Evolutionary conservation across 2,113 vertebrate species (phyloP).

Genomic region (Axis porcinus): DNA sequence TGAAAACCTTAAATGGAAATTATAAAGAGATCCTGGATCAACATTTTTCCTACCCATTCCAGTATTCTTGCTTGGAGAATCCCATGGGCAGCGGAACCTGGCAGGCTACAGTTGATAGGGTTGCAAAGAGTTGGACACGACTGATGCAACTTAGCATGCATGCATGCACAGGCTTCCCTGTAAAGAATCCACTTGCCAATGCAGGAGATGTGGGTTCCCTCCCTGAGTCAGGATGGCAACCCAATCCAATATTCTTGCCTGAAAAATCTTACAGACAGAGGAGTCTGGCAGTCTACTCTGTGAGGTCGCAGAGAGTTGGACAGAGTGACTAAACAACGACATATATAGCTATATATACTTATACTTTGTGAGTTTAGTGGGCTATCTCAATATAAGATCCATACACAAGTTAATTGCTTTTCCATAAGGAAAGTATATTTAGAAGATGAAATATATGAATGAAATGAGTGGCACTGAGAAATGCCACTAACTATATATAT

Average conservation of each 20-base stretch:
- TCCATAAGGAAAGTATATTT: background rate
- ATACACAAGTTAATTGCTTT: background rate
- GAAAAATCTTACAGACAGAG: background rate
- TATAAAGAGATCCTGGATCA: background rate
- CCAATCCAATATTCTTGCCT: background rate
- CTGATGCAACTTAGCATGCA: background rate
- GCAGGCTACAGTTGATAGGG: background rate
- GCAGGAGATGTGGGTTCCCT: background rate
- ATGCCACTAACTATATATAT: background rate
- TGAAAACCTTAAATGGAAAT: background rate
- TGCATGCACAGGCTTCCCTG: background rate
- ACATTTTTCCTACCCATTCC: background rate
- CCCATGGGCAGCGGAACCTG: background rate
- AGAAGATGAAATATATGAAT: background rate
- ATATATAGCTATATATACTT: background rate
- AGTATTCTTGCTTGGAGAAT: background rate
- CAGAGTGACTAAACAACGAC: background rate
- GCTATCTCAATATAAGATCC: background rate
- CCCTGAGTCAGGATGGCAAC: background rate
- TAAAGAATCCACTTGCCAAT: background rate
- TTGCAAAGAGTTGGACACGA: background rate
- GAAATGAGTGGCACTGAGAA: background rate
- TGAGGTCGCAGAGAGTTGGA: background rate
- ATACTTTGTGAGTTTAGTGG: background rate
- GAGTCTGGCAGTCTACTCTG: background rate